Percentiles rank a stretch among this genome's conserved stretches.
These are phyloP conservation scores for Sarcophaga rosellei DNA, from an alignment of 2,888 invertebrate species.

Conservation along the genomic window DNA sequence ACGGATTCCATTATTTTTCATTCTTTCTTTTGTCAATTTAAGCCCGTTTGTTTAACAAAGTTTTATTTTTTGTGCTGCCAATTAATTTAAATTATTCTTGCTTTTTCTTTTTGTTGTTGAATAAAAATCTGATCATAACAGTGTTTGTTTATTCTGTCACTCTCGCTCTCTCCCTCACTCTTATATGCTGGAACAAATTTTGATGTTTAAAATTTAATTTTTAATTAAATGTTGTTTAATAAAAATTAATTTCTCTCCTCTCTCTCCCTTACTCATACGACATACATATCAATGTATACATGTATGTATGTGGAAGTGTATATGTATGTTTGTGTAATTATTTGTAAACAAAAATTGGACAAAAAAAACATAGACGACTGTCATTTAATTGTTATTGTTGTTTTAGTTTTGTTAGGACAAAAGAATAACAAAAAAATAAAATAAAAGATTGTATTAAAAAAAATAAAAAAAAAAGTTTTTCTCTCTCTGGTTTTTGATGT, in stretches of 20 bases:
- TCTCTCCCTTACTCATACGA: background rate
- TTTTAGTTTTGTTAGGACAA: slow-evolving; percentile 16
- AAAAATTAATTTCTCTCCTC: slow-evolving; percentile 35
- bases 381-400: background rate
- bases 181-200: no score
- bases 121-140: background rate
- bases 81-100: slow-evolving; percentile 36
- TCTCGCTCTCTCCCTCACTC: background rate
- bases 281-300: background rate
- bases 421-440: slow-evolving; percentile 18
- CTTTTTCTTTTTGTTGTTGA: background rate
- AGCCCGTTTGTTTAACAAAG: slow-evolving; percentile 41
- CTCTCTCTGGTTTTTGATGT: background rate
- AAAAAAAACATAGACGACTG: no score
- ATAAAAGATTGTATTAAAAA: no score
- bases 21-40: background rate
- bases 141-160: background rate
- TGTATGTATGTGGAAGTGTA: no score
- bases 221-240: slow-evolving; percentile 45
- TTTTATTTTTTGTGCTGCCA: slow-evolving; percentile 27
- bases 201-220: background rate
- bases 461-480: slow-evolving; percentile 1
- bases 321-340: no score
- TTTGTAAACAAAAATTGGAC: no score
- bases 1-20: background rate